Evolutionary conservation across 2,113 vertebrate species (phyloP), one percentile per base, ranked within the genome.

Genomic region (Ammodytes dubius): DNA sequence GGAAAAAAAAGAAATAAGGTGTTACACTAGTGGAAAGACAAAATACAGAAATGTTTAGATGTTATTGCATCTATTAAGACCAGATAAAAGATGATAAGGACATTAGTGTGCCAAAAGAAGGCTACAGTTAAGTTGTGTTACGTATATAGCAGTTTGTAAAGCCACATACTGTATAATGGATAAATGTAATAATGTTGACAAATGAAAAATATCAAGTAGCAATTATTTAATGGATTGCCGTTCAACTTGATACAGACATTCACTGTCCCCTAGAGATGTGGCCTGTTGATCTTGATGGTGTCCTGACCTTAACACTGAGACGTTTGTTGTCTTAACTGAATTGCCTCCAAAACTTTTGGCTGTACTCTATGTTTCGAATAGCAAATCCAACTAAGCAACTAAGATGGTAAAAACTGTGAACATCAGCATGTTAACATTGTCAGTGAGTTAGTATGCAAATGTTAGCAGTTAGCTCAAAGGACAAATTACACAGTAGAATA

Each of bases 131-230:
- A 58, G 47, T 15, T 27, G 27, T 27, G 27, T 27, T 27, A 27
- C 27, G 2, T 27, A 27, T 27, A 27, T 27, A 27, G 27, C 8
- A 35, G 5, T 64, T 70, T 49, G 17, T 46, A 39, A 64, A 67
- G 35, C 40, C 49, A 53, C n/a, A 57, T 35, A 47, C 17, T 47
- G 2, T 9, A 8, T 45, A 47, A 42, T 42, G 17, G 27, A 82
- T 45, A 69, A 65, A 65, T 47, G 69, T 52, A 53, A 74, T 52
- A 53, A 74, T 46, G 12, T 52, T 43, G 52, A 68, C 47, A 43
- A 65, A 70, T 59, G 49, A 77, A 77, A 83, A 78, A 63, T 65
- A 64, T 69, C 35, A 63, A 86, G 46, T 54, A 53, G 17, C 17
- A 4, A 27, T 27, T 27, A 27, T 27, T 27, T 27, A 27, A 27